Percentiles rank a stretch among this genome's conserved stretches.
These are phyloP conservation scores for Asteroscopus sphinx DNA, from an alignment of 2,888 invertebrate genomes.

Conservation along the genomic window DNA sequence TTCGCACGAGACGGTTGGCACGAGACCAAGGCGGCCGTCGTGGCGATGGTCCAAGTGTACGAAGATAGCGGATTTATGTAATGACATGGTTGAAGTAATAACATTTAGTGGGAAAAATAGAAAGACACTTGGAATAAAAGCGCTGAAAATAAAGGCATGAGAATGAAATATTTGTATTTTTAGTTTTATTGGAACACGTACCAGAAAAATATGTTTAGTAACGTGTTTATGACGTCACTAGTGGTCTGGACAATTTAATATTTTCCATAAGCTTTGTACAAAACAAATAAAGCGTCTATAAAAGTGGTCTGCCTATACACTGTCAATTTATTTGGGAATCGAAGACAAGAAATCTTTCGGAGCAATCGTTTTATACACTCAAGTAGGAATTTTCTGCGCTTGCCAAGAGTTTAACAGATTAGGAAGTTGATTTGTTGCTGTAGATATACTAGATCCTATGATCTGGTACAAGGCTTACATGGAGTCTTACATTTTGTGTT, in stretches of 20 bases:
- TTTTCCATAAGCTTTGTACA: background rate
- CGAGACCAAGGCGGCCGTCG: conserved; percentile 62
- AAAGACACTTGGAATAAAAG: conserved; percentile 45
- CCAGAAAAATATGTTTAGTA: conserved; percentile 31
- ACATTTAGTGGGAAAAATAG: conserved; percentile 45
- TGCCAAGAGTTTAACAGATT: conserved; percentile 25
- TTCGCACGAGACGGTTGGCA: conserved; percentile 71
- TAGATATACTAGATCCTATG: background rate
- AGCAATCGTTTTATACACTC: conserved; percentile 10
- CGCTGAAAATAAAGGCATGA: conserved; percentile 25
- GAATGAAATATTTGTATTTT: conserved; percentile 24
- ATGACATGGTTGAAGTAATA: conserved; percentile 33
- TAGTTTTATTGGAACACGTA: conserved; percentile 25
- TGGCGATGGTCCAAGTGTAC: conserved; percentile 47
- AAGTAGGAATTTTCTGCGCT: background rate
- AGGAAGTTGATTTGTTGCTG: conserved; percentile 3
- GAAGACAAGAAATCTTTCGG: background rate
- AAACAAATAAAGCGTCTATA: no score
- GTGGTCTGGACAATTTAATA: background rate
- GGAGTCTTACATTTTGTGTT: no score
- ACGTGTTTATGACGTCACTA: background rate
- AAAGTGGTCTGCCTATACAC: background rate
- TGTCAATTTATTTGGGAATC: background rate
- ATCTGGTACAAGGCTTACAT: no score
- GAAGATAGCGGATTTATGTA: conserved; percentile 42